These are phyloP conservation scores for Conistra vaccinii DNA, from an alignment of 2,888 invertebrate species.

Conservation along the genomic window DNA sequence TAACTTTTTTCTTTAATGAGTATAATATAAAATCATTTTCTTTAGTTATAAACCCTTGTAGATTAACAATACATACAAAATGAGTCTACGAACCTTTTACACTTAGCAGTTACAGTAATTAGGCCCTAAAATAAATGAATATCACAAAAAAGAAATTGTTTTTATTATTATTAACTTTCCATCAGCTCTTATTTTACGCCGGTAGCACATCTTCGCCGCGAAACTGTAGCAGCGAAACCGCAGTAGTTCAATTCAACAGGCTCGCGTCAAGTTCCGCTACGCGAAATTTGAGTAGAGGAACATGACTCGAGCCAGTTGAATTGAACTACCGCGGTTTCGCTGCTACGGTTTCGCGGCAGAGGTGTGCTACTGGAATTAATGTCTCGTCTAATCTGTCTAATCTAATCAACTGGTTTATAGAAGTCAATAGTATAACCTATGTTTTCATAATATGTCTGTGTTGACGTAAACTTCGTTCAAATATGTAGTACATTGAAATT, in stretches of 20 bases:
- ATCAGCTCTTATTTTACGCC: slow-evolving; percentile 3
- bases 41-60: slow-evolving; percentile 27
- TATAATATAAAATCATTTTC: slow-evolving; percentile 33
- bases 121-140: slow-evolving; percentile 61
- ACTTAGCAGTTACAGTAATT: slow-evolving; percentile 54
- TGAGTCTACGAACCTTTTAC: slow-evolving; percentile 45
- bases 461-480: slow-evolving; percentile 30
- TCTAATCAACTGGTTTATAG: slow-evolving; percentile 28
- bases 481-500: slow-evolving; percentile 19
- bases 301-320: no score
- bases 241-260: no score
- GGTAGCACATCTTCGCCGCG: no score
- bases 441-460: slow-evolving; percentile 10
- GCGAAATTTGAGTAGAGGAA: no score
- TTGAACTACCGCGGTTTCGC: no score
- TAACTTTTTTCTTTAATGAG: slow-evolving; percentile 9
- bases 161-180: neutral
- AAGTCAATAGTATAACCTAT: slow-evolving; percentile 16
- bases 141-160: slow-evolving; percentile 54
- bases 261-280: no score
- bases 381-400: slow-evolving; percentile 19
- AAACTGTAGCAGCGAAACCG: no score
- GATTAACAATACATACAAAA: slow-evolving; percentile 47
- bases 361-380: no score
- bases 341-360: no score